A percentile compares a stretch with the other conserved stretches of the same genome.
Conservation (phyloP, 1,140 invertebrate genomes). For the Brachionus rotundiformis region DNA sequence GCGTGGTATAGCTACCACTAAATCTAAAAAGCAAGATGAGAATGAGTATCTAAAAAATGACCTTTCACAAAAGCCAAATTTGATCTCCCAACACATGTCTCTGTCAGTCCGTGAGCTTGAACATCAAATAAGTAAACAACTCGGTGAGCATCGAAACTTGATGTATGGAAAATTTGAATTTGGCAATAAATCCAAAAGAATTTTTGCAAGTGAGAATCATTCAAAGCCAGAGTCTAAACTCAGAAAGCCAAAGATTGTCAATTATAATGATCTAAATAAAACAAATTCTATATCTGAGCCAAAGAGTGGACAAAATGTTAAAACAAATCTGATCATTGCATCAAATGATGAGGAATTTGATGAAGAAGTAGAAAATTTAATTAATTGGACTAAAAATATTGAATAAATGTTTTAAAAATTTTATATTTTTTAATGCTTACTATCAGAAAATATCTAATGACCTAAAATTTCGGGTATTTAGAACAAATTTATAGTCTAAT, state of each 20-base stretch:
- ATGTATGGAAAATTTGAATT: constrained; percentile 49
- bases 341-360: constrained; percentile 12
- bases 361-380: constrained; percentile 18
- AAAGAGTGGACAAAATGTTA: not conserved
- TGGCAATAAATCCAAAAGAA: not conserved
- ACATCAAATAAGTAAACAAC: constrained; percentile 39
- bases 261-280: constrained; percentile 36
- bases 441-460: not conserved
- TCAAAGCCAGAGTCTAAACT: not conserved
- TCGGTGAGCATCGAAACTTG: constrained; percentile 24
- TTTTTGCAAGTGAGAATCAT: not conserved
- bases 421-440: not conserved
- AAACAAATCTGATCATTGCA: not conserved
- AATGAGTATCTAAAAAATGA: constrained; percentile 42
- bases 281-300: not conserved
- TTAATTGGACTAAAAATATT: constrained; percentile 41
- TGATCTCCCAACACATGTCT: constrained; percentile 45
- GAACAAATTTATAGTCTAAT: not conserved
- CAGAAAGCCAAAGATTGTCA: not conserved
- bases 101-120: constrained; percentile 25
- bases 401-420: not conserved
- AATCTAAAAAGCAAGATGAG: constrained; percentile 32
- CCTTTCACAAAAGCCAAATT: constrained; percentile 22
- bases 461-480: not conserved
- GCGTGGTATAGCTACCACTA: constrained; percentile 42